Conservation (phyloP, 2,113 vertebrate species). For the Pedetes capensis region DNA sequence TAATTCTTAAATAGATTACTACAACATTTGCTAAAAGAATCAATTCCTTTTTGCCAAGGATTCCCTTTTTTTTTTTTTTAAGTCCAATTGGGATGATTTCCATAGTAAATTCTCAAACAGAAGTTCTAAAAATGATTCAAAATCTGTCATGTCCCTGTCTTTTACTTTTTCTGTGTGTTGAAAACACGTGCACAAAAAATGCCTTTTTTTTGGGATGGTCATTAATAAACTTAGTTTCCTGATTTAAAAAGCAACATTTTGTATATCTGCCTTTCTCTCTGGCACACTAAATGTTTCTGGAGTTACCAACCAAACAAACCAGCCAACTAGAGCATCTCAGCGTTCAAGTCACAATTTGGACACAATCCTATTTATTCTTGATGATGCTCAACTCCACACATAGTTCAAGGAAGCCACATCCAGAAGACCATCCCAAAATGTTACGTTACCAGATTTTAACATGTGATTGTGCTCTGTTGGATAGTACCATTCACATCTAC, state of each 20-base stretch:
- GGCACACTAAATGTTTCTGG: conserved; percentile 66
- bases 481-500: conserved; percentile 68
- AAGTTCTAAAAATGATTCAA: conserved; percentile 53
- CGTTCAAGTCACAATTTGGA: conserved; percentile 80
- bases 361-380: conserved; percentile 76
- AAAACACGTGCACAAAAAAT: conserved; percentile 44
- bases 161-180: conserved; percentile 36
- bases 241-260: conserved; percentile 76
- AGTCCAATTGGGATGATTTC: conserved; percentile 57
- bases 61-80: conserved; percentile 56
- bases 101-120: conserved; percentile 44
- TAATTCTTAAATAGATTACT: conserved; percentile 64
- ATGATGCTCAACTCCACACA: conserved; percentile 73
- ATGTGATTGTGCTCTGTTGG: conserved; percentile 44
- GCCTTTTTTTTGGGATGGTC: conserved; percentile 39
- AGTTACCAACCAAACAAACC: conserved; percentile 79
- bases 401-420: conserved; percentile 60
- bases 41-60: conserved; percentile 62
- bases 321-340: conserved; percentile 78
- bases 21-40: conserved; percentile 54
- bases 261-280: conserved; percentile 69
- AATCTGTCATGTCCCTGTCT: conserved; percentile 21
- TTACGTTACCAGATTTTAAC: conserved; percentile 41
- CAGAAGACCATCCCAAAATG: conserved; percentile 61
- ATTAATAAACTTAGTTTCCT: conserved; percentile 77